Evolutionary conservation across 2,888 invertebrate genomes (phyloP), one percentile per base, ranked within the genome.

Genomic region (Ichneumon xanthorius): DNA sequence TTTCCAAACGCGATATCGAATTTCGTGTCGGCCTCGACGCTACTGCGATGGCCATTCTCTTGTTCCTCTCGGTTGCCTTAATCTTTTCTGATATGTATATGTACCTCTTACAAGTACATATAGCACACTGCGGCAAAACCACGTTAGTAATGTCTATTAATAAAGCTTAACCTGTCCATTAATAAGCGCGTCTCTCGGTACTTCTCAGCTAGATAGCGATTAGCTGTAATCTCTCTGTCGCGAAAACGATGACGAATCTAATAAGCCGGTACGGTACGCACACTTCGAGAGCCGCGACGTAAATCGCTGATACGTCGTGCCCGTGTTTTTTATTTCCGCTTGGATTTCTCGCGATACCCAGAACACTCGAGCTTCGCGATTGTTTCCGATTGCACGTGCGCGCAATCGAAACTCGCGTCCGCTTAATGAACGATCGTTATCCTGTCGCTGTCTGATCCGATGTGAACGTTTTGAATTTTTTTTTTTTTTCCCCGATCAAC

Each of bases 231-330:
- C 71, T 65, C 26, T 14, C 50, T 22, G 71, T 33, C 50, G 65
- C 26, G 37, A 77, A 77, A 77, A 50, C 22, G 65, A 77, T 77
- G 76, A 77, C 53, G 65, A 77, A 76, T 53, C 53, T 33, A 71
- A 33, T 50, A 30, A 2, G 16, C 30, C 30, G n/a, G 30, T 16
- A n/a, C n/a, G 26, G n/a, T n/a, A 26, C 26, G 16, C 11, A 50
- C 30, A 37, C 55, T 55, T 0, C 72, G 22, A 16, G 16, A 14
- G 33, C 22, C 11, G 7, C 11, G 4, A 40, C 40, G 40, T 58
- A 33, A 22, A 72, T 72, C 58, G 55, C 33, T 22, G 37, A 72
- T 72, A 72, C 33, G 19, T 40, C 58, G 55, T 19, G 58, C 7
- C 30, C 2, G 30, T 55, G 33, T 55, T 58, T 40, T 72, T 37